phyloP scores from a whole-genome alignment of 2,888 invertebrate species.

The Torymus auratus region DNA sequence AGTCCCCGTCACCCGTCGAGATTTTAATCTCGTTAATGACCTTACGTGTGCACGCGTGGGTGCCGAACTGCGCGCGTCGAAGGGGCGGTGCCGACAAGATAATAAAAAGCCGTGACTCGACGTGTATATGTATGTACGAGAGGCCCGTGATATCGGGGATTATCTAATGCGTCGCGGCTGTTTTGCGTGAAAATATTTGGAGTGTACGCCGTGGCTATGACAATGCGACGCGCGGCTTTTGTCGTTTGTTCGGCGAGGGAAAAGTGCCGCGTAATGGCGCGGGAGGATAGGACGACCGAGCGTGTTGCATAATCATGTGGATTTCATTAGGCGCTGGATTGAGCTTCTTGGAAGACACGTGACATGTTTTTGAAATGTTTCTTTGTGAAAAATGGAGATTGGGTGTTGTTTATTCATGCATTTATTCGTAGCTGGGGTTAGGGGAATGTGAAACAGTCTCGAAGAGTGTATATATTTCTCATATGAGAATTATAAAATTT shows the following conservation, averaged over 20 bases:
- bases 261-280: too few species aligned
- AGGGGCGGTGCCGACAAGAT: constrained; percentile 39
- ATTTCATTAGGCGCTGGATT: background rate
- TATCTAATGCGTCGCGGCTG: too few species aligned
- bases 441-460: too few species aligned
- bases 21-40: constrained; percentile 57
- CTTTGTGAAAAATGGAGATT: background rate
- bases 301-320: too few species aligned
- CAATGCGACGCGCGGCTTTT: too few species aligned
- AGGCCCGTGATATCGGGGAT: too few species aligned
- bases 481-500: too few species aligned
- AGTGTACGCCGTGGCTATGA: too few species aligned
- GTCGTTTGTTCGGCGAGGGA: too few species aligned
- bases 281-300: background rate
- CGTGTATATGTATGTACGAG: constrained; percentile 11
- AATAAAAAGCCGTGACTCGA: constrained; percentile 51
- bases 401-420: background rate
- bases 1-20: constrained; percentile 34
- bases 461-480: too few species aligned
- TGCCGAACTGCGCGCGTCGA: constrained; percentile 17
- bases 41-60: background rate
- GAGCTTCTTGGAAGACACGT: background rate
- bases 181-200: too few species aligned
- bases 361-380: background rate
- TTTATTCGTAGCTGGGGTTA: too few species aligned